phyloP scores from a whole-genome alignment of 2,113 vertebrate species.

The Isurus oxyrinchus region DNA sequence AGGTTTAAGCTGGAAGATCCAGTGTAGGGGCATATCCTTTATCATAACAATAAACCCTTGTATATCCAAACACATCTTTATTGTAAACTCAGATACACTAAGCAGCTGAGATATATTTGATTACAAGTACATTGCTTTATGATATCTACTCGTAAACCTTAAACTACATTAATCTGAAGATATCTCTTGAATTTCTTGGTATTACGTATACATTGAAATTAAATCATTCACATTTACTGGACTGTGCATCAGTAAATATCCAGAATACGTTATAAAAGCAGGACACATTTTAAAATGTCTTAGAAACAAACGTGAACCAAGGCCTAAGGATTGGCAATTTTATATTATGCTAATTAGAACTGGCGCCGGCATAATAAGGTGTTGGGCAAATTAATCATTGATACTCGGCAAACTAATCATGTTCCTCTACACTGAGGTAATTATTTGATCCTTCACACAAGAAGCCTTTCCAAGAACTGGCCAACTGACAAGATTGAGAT shows the following conservation, averaged over 20 bases:
- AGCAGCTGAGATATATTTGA: constrained; percentile 19
- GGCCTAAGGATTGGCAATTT: neutral
- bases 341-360: neutral
- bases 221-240: constrained; percentile 33
- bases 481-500: neutral
- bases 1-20: neutral
- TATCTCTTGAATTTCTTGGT: neutral
- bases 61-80: constrained; percentile 27
- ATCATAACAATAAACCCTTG: neutral
- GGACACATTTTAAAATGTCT: neutral
- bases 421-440: neutral
- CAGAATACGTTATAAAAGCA: neutral
- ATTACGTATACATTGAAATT: neutral
- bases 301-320: neutral
- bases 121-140: constrained; percentile 28
- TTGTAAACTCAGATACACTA: constrained; percentile 29
- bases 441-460: neutral
- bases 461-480: neutral
- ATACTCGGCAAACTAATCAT: neutral
- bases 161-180: neutral
- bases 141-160: neutral
- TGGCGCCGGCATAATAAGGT: neutral
- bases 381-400: neutral
- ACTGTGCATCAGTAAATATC: neutral
- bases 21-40: neutral